Percentiles rank a stretch among this genome's conserved stretches.
phyloP scores from a whole-genome alignment of 2,888 invertebrate species.

The Oscheius sp. region DNA sequence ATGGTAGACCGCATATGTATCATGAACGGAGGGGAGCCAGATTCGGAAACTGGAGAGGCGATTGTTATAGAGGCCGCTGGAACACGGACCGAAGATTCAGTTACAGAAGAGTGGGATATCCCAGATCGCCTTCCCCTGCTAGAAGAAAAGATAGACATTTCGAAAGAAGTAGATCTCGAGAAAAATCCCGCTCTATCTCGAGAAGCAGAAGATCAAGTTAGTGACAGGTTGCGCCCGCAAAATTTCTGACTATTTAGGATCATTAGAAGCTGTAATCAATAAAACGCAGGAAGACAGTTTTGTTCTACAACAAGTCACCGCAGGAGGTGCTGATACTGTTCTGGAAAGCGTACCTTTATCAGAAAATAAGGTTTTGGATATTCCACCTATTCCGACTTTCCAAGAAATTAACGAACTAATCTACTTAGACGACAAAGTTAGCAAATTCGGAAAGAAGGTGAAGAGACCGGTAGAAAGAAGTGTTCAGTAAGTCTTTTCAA shows the following conservation, averaged over 20 bases:
- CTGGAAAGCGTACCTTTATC: neutral
- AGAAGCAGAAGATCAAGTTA: neutral
- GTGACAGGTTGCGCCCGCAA: too few species aligned
- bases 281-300: too few species aligned
- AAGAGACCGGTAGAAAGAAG: slow-evolving; percentile 13
- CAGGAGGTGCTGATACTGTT: neutral
- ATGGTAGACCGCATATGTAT: neutral
- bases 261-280: too few species aligned
- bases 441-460: slow-evolving; percentile 29
- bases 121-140: neutral
- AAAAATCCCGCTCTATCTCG: neutral
- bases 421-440: slow-evolving; percentile 33
- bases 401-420: slow-evolving; percentile 35
- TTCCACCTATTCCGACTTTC: slow-evolving; percentile 15
- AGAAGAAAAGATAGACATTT: neutral
- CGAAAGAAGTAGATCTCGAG: neutral
- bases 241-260: too few species aligned
- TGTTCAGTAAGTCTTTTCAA: slow-evolving; percentile 9
- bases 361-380: neutral
- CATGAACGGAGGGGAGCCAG: neutral
- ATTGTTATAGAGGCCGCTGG: neutral
- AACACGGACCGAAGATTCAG: neutral
- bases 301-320: neutral
- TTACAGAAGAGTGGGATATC: neutral
- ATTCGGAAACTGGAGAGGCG: neutral